Percentiles rank a stretch among this genome's conserved stretches.
phyloP scores from a whole-genome alignment of 2,797 vertebrate genomes.

The Darevskia nairensis region DNA sequence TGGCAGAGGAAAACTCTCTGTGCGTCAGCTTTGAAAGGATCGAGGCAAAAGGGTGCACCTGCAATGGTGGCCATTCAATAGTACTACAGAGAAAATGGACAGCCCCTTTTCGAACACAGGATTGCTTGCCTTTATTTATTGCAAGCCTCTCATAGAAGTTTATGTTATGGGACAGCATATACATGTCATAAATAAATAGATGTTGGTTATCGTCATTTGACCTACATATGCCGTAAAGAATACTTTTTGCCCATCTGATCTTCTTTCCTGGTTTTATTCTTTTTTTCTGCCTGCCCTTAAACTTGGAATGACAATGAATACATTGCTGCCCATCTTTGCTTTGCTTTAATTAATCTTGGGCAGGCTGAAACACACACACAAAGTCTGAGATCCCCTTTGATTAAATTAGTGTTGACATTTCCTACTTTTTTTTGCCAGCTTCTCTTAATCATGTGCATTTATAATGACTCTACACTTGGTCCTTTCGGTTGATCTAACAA shows the following conservation, averaged over 20 bases:
- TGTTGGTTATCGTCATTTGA: neutral
- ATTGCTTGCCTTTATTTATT: neutral
- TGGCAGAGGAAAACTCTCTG: neutral
- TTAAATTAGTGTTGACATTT: conserved; percentile 34
- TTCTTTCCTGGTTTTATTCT: neutral
- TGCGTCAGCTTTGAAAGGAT: neutral
- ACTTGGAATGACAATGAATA: conserved; percentile 7
- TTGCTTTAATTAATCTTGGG: conserved; percentile 32
- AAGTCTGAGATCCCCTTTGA: neutral
- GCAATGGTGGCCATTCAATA: neutral
- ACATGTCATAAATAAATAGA: neutral
- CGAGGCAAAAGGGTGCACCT: neutral
- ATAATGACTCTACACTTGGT: neutral
- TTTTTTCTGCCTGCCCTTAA: neutral
- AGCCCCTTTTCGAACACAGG: neutral
- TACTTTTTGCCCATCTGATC: neutral
- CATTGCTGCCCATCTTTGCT: conserved; percentile 27
- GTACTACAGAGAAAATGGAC: neutral
- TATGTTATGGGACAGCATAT: neutral
- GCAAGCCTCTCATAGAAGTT: too few relatives aligned
- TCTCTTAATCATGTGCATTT: conserved; percentile 15
- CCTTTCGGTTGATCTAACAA: conserved; percentile 12
- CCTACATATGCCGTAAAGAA: neutral
- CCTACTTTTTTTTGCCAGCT: conserved; percentile 7
- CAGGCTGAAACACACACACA: neutral